These are phyloP conservation scores for Bhutanitis thaidina DNA, from an alignment of 2,888 invertebrate genomes.

Conservation along the genomic window DNA sequence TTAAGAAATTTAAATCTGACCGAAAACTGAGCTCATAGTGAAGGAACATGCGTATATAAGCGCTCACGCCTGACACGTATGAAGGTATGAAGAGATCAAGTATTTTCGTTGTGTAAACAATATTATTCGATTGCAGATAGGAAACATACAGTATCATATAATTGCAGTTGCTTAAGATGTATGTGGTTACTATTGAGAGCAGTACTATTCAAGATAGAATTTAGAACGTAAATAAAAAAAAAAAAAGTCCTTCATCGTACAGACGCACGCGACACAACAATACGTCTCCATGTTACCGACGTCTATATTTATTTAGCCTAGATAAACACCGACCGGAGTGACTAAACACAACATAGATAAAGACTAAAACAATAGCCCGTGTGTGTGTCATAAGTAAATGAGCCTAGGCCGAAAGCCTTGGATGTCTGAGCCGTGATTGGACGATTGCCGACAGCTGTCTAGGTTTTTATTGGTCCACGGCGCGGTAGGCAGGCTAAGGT, in stretches of 20 bases:
- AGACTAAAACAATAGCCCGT: constrained; percentile 3
- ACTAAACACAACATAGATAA: constrained; percentile 15
- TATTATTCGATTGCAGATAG: too few relatives aligned
- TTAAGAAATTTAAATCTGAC: too few relatives aligned
- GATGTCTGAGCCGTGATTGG: constrained; percentile 28
- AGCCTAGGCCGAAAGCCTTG: constrained; percentile 22
- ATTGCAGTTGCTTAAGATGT: too few relatives aligned
- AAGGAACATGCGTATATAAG: too few relatives aligned
- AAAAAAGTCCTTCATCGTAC: background rate
- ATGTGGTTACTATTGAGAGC: too few relatives aligned
- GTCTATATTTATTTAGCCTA: constrained; percentile 5
- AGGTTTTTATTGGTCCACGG: constrained; percentile 34
- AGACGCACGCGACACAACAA: background rate
- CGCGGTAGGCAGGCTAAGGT: constrained; percentile 13
- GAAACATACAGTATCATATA: too few relatives aligned
- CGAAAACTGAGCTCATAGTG: too few relatives aligned
- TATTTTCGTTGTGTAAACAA: too few relatives aligned
- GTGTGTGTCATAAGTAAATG: constrained; percentile 10
- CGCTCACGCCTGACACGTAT: too few relatives aligned
- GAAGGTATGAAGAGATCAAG: too few relatives aligned
- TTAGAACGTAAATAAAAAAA: too few relatives aligned
- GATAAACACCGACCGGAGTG: constrained; percentile 5
- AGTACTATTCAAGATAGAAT: too few relatives aligned
- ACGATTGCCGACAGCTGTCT: constrained; percentile 25
- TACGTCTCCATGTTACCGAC: background rate